Evolutionary conservation across 2,113 vertebrate species (phyloP), one percentile per base, ranked within the genome.

Genomic region (Saguinus midas): DNA sequence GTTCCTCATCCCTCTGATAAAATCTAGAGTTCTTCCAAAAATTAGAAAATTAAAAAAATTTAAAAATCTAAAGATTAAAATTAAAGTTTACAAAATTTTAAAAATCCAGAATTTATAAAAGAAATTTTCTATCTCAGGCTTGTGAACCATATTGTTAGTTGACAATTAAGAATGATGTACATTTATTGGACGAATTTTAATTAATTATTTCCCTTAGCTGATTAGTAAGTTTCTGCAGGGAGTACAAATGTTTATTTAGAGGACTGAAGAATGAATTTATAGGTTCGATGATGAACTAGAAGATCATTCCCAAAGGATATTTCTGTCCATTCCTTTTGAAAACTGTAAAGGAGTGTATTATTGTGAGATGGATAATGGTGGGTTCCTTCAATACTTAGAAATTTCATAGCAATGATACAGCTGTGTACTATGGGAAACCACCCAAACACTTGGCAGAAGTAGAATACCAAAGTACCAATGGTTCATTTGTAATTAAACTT

Each of bases 401-500:
- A 95, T 97, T 97, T 97, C 90, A 32, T 73, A 90, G 95, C 96
- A 96, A 79, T 68, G 92, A 94, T 96, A 96, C 96, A 97, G 97
- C 97, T 97, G 97, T 95, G 97, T 96, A 79, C 94, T 82, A 72
- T 40, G 96, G 97, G 97, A 97, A 98, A 58, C 95, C 95, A 97
- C 96, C 96, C 97, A 96, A 97, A 96, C 81, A 87, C 95, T 98
- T 97, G 97, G 96, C 97, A 96, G 94, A 97, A 96, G 72, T 91
- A 95, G 96, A 96, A 96, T 96, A 95, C 84, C 95, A 97, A 92
- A 96, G 81, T 96, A 96, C 84, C 95, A 97, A 82, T 95, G 81
- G 94, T 96, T 97, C 94, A 95, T 95, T 95, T 96, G 96, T 97
- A 98, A 98, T 97, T 97, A 97, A 96, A 97, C 92, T 97, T 97